Evolutionary conservation across 2,113 vertebrate species (phyloP), one percentile per base, ranked within the genome.

Genomic region (Anolis sagrei): DNA sequence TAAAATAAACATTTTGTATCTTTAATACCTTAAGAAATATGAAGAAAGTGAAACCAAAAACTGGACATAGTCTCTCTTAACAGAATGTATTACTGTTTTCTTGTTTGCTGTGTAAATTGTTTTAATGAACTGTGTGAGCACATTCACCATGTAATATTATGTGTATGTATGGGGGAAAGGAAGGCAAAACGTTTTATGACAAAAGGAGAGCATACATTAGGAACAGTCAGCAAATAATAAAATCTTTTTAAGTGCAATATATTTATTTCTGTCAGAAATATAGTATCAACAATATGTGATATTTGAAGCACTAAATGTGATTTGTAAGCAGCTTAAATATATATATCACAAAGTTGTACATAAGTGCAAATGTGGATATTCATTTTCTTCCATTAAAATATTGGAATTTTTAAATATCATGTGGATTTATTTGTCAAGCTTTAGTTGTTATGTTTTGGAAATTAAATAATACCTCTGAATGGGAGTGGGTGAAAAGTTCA

Each of bases 221-320:
- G 95, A 94, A 95, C 88, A 91, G 93, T 96, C 95, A 96, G 94
- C 92, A 93, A 95, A 96, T 64, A 87, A 85, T 64, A 91, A 92
- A 79, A 94, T 96, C 83, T 97, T 98, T 98, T 98, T 96, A 97
- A 98, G 98, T 99, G 98, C 98, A 99, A 99, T 99, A 99, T 99
- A 99, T 99, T 99, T 99, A 99, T 99, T 99, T 98, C 97, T 96
- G 97, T 96, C 98, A 97, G 97, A 97, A 97, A 97, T 98, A 97
- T 98, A 96, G 95, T 96, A 96, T 97, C 97, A 93, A 97, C 94
- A 93, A 93, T 97, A 97, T 98, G 97, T 98, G 97, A 96, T 96
- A 97, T 98, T 96, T 95, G 95, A 97, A 96, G 94, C 97, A 97
- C 97, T 97, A 96, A 97, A 95, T 97, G 95, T 97, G 97, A 97